A percentile compares a stretch with the other conserved stretches of the same genome.
phyloP scores from a whole-genome alignment of 2,797 vertebrate genomes.

The Valencia hispanica region DNA sequence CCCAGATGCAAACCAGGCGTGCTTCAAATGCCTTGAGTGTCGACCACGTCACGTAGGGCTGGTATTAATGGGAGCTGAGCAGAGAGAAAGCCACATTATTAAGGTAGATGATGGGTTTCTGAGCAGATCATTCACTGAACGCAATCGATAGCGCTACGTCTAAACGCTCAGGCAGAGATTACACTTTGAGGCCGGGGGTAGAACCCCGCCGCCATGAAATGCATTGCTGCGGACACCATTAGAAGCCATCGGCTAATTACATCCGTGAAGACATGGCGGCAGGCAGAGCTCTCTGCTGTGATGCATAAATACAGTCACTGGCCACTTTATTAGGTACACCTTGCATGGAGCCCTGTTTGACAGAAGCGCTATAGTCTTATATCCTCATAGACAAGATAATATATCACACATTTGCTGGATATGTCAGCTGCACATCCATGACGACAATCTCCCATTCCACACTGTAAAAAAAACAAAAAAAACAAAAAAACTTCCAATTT shows the following conservation, averaged over 20 bases:
- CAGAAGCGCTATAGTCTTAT: too few species aligned
- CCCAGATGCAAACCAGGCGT: slow-evolving; percentile 54
- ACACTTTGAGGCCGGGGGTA: slow-evolving; percentile 47
- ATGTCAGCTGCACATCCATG: not conserved
- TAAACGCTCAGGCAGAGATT: slow-evolving; percentile 61
- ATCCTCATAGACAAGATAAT: too few species aligned
- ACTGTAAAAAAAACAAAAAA: too few species aligned
- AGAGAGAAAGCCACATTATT: slow-evolving; percentile 67
- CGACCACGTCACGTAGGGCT: slow-evolving; percentile 67
- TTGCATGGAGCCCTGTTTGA: not conserved
- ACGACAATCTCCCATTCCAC: not conserved
- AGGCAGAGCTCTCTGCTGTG: slow-evolving; percentile 15
- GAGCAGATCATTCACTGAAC: slow-evolving; percentile 68
- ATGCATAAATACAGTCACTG: slow-evolving; percentile 44
- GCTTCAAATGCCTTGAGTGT: slow-evolving; percentile 65
- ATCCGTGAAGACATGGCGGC: slow-evolving; percentile 30
- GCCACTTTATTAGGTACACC: slow-evolving; percentile 2
- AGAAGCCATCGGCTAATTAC: slow-evolving; percentile 68
- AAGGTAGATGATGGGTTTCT: slow-evolving; percentile 75
- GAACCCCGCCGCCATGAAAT: slow-evolving; percentile 57
- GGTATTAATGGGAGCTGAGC: slow-evolving; percentile 68
- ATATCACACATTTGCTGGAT: not conserved
- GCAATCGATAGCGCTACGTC: slow-evolving; percentile 69
- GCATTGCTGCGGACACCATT: slow-evolving; percentile 67
- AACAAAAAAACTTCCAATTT: too few species aligned